Evolutionary conservation across 2,113 vertebrate genomes (phyloP), one percentile per base, ranked within the genome.

Genomic region (Morone chrysops): DNA sequence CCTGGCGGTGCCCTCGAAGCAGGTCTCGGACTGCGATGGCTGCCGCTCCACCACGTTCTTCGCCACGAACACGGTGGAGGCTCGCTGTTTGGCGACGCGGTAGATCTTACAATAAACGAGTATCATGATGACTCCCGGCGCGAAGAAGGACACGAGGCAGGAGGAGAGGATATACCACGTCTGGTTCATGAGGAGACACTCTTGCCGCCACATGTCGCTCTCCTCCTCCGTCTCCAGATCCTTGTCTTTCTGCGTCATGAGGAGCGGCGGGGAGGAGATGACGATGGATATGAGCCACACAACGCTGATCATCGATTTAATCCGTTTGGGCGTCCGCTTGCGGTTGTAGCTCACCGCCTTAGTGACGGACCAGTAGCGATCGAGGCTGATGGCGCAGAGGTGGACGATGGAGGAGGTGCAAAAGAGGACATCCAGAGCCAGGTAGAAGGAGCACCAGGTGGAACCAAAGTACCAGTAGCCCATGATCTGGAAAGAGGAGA

Each of bases 91-190:
- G 0, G 96, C 96, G 11, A 97, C 95, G 0, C 87, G 94, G 82
- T 97, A 97, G 87, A 97, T 97, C 72, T 96, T 96, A 85, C 96
- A 97, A 80, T 97, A 97, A 36, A 97, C 96, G 0, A 96, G 86
- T 0, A 96, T 95, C 97, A 97, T 97, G 91, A 97, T 94, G 36
- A 97, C 69, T 16, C 96, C 96, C 0, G 97, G 97, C 1, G 93
- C 93, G 1, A 97, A 97, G 93, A 97, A 97, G 60, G 97, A 97
- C 71, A 96, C 95, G 0, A 96, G 80, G 20, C 96, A 96, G 59
- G 96, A 97, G 25, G 96, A 96, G 47, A 97, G 94, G 65, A 97
- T 96, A 25, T 97, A 97, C 97, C 97, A 97, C 1, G 96, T 97
- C 83, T 97, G 96, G 43, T 96, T 94, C 81, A 94, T 97, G 71